A percentile compares a stretch with the other conserved stretches of the same genome.
These are phyloP conservation scores for Drosophila recens DNA, from an alignment of 2,888 invertebrate genomes.

Conservation along the genomic window DNA sequence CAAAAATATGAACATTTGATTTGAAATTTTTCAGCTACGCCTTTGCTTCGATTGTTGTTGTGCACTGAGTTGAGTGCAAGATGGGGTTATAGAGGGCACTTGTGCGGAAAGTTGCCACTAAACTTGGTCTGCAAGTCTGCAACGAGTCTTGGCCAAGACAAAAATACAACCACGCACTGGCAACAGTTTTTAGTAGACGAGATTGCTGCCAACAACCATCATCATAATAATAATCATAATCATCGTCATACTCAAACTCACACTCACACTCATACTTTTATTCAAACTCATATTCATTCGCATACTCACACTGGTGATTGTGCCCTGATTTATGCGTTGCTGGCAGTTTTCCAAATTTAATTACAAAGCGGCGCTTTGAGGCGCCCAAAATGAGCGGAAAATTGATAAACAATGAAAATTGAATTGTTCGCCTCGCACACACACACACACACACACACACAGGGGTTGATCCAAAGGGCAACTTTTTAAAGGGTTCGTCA, in stretches of 20 bases:
- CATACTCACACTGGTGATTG: conserved; percentile 44
- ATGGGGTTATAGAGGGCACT: not conserved
- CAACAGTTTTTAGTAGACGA: conserved; percentile 29
- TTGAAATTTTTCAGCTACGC: conserved; percentile 37
- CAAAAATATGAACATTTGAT: conserved; percentile 73
- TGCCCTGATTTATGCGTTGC: conserved; percentile 74
- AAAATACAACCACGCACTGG: conserved; percentile 36
- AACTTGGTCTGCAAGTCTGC: conserved; percentile 51
- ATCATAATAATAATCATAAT: conserved; percentile 28
- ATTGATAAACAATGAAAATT: conserved; percentile 85
- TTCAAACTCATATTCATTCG: not conserved
- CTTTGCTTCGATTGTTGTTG: conserved; percentile 52
- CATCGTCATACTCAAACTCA: conserved; percentile 17
- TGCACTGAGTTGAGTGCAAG: not conserved
- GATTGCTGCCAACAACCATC: conserved; percentile 45
- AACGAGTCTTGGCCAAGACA: conserved; percentile 41
- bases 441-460: conserved; percentile 21
- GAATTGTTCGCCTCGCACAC: conserved; percentile 63
- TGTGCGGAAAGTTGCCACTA: conserved; percentile 3
- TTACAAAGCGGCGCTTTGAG: conserved; percentile 77
- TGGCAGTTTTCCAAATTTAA: conserved; percentile 84
- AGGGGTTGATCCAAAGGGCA: conserved; percentile 41
- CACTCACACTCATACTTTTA: not conserved
- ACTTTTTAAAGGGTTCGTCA: conserved; percentile 35
- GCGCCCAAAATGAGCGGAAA: conserved; percentile 82